Conservation (phyloP, 64 coral and sea anemone species). For the Catalaphyllia jardinei region DNA sequence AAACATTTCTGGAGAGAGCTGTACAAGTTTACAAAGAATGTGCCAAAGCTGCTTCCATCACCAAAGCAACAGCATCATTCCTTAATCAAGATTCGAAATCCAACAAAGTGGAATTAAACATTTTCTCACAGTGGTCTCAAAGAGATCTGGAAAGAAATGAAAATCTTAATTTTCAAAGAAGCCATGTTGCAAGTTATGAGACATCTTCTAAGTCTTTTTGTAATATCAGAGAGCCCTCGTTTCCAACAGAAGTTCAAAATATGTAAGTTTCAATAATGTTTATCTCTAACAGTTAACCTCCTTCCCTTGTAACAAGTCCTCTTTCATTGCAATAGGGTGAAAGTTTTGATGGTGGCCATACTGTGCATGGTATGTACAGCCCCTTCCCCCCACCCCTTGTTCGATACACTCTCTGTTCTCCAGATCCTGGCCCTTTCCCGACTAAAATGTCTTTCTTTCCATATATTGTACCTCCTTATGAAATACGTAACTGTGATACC, state of each 20-base stretch:
- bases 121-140: conserved; percentile 77
- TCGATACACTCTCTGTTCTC: too few species aligned
- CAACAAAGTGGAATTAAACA: conserved; percentile 2
- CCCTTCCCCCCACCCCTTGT: too few species aligned
- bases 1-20: conserved; percentile 9
- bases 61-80: not conserved
- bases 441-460: too few species aligned
- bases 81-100: not conserved
- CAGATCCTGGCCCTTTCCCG: too few species aligned
- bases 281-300: not conserved
- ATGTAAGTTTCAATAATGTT: conserved; percentile 50
- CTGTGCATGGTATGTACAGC: too few species aligned
- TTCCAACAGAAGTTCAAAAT: conserved; percentile 64
- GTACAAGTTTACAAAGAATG: conserved; percentile 35
- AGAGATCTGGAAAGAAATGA: conserved; percentile 77
- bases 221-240: conserved; percentile 39
- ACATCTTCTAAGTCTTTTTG: conserved; percentile 11
- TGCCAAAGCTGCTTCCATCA: not conserved
- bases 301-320: not conserved
- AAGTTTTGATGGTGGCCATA: too few species aligned
- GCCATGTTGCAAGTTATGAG: conserved; percentile 25
- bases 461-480: too few species aligned
- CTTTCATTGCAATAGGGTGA: not conserved
- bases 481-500: too few species aligned
- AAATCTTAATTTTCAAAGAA: conserved; percentile 71